phyloP scores from a whole-genome alignment of 2,797 vertebrate species.

The Triplophysa yarkandensis region DNA sequence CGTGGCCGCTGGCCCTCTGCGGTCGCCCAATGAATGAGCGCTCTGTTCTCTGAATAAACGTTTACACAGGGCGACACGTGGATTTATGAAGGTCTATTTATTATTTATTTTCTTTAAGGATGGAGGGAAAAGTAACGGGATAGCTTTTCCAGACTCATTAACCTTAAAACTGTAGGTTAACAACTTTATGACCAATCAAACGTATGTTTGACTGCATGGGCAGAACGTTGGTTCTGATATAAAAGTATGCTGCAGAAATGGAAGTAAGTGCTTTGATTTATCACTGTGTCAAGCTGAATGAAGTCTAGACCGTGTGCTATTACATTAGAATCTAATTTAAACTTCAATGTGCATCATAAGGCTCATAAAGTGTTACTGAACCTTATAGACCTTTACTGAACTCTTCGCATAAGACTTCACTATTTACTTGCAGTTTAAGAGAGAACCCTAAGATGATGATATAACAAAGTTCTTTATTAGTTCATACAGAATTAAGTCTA shows the following conservation, averaged over 20 bases:
- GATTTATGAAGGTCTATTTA: constrained; percentile 57
- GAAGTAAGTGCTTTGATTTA: constrained; percentile 8
- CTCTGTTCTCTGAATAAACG: constrained; percentile 74
- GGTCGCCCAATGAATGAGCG: constrained; percentile 66
- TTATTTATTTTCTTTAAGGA: constrained; percentile 38
- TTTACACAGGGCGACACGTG: constrained; percentile 75
- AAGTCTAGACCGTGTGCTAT: neutral
- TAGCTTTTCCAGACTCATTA: constrained; percentile 73
- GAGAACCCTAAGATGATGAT: too few relatives aligned
- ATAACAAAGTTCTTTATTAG: too few relatives aligned
- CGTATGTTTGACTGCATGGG: constrained; percentile 64
- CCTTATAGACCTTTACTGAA: neutral
- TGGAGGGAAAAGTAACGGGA: constrained; percentile 62
- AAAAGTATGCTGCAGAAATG: constrained; percentile 35
- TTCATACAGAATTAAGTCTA: too few relatives aligned
- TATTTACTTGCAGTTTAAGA: constrained; percentile 13
- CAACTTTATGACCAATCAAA: constrained; percentile 69
- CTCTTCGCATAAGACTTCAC: constrained; percentile 1
- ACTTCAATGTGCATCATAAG: neutral
- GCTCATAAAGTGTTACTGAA: neutral
- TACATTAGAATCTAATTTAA: neutral
- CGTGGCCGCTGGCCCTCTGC: neutral
- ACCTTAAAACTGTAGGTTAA: constrained; percentile 73
- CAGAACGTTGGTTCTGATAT: constrained; percentile 59
- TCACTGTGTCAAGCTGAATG: too few relatives aligned